Base-by-base conservation (phyloP, 2,888 invertebrate genomes). In the Pristionchus japonicus region DNA sequence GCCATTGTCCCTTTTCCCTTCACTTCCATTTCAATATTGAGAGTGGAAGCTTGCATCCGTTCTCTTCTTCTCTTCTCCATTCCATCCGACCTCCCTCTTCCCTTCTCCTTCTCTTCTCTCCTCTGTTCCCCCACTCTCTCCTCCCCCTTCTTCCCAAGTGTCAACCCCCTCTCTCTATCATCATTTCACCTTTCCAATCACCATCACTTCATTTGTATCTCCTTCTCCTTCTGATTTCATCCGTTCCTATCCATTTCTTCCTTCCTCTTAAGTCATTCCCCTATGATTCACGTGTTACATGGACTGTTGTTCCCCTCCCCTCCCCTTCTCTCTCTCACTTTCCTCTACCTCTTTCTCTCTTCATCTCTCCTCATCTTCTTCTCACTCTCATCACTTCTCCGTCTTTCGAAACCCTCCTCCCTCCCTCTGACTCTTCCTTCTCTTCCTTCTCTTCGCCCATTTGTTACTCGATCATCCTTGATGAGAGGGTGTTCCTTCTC, bases 41-140 rank as follows among this genome's bases (percentile, higher is more conserved):
- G n/a, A 77, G 77, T 77, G 77, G 77, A 77, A 77, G 77, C 77
- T 77, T 77, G n/a, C 77, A 47, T 27, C 77, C 77, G 77, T 77
- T 77, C 77, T 70, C 37, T 37, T 70, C 77, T 43, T 31, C 27
- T 43, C 77, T 40, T 77, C 43, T 77, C 43, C 13, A 2, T 43
- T 43, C 20, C 82, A 43, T 52, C 47, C 82, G 47, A 31, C 23
- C 82, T 47, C 43, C 77, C 43, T 40, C 77, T 77, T 77, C 77
- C 43, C 77, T 77, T 43, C 77, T 40, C 77, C 70, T 57, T 77
- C 43, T 40, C 37, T 70, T 27, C 70, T 70, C n/a, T 77, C 40
- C 13, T 31, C 49, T 31, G 31, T 47, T 80, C 80, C 17, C n/a
- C 15, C 37, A 37, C 37, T 70, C 70, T 77, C 37, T 23, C 40